Percentiles rank a stretch among this genome's conserved stretches.
These are phyloP conservation scores for Plestiodon gilberti DNA, from an alignment of 2,113 vertebrate species.

Conservation along the genomic window DNA sequence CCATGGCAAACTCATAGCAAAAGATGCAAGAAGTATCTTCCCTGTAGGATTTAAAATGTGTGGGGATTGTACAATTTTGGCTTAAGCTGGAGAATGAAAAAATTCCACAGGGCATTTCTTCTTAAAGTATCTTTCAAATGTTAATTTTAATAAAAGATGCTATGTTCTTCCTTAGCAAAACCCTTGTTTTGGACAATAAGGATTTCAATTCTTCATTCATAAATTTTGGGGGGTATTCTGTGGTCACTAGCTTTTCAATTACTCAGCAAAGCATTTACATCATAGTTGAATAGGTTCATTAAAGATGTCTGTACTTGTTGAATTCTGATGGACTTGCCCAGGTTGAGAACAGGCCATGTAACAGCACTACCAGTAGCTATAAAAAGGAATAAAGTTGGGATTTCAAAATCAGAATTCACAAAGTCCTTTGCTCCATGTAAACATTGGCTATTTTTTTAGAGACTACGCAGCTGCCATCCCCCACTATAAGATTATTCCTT, in stretches of 20 bases:
- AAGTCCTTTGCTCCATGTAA: slow-evolving; percentile 33
- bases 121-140: slow-evolving; percentile 39
- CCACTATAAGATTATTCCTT: slow-evolving; percentile 27
- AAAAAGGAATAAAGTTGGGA: slow-evolving; percentile 45
- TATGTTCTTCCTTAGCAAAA: slow-evolving; percentile 55
- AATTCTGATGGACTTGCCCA: slow-evolving; percentile 27
- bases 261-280: slow-evolving; percentile 4
- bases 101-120: slow-evolving; percentile 45
- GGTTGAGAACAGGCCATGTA: slow-evolving; percentile 22
- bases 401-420: slow-evolving; percentile 1
- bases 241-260: slow-evolving; percentile 22
- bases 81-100: slow-evolving; percentile 16
- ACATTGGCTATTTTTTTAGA: slow-evolving; percentile 29
- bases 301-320: neutral
- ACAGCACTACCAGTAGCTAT: slow-evolving; percentile 28
- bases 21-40: slow-evolving; percentile 32
- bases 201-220: slow-evolving; percentile 39
- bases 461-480: slow-evolving; percentile 29
- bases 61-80: slow-evolving; percentile 29
- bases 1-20: slow-evolving; percentile 14
- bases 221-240: slow-evolving; percentile 19
- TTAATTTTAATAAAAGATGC: slow-evolving; percentile 66
- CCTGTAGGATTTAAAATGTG: neutral
- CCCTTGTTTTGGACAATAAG: slow-evolving; percentile 30
- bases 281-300: slow-evolving; percentile 45